A percentile compares a stretch with the other conserved stretches of the same genome.
Conservation (phyloP, 2,888 invertebrate genomes). For the Torymus tubicola region DNA sequence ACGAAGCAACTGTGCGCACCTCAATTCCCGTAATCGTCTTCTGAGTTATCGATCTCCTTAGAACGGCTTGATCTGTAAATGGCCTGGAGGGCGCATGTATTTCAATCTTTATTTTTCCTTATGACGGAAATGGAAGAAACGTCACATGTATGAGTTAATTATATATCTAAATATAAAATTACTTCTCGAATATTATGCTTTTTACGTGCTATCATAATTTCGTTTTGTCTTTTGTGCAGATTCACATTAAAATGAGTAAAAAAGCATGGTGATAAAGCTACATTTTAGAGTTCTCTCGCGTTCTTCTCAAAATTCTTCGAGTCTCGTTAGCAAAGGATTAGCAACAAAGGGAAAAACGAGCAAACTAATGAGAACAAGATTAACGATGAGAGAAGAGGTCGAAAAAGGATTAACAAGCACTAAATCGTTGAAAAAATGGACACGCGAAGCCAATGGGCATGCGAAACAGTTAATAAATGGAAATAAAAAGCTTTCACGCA, state of each 20-base stretch:
- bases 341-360: constrained; percentile 2
- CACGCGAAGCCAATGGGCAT: background rate
- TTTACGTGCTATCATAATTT: background rate
- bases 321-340: constrained; percentile 13
- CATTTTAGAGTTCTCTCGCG: background rate
- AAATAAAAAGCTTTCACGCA: constrained; percentile 24
- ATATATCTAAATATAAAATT: too few species aligned
- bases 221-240: background rate
- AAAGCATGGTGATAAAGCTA: background rate
- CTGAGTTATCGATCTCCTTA: background rate
- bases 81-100: too few species aligned
- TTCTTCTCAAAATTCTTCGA: constrained; percentile 21
- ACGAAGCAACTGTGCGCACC: too few species aligned
- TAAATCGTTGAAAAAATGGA: background rate
- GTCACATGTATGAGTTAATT: too few species aligned
- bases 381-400: background rate
- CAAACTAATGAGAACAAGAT: constrained; percentile 33
- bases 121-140: too few species aligned
- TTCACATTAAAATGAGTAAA: background rate
- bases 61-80: background rate
- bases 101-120: too few species aligned
- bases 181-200: background rate
- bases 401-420: background rate
- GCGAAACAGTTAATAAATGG: constrained; percentile 28
- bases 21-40: background rate